Conservation (phyloP, 2,888 invertebrate species). For the Malthinus flaveolus region DNA sequence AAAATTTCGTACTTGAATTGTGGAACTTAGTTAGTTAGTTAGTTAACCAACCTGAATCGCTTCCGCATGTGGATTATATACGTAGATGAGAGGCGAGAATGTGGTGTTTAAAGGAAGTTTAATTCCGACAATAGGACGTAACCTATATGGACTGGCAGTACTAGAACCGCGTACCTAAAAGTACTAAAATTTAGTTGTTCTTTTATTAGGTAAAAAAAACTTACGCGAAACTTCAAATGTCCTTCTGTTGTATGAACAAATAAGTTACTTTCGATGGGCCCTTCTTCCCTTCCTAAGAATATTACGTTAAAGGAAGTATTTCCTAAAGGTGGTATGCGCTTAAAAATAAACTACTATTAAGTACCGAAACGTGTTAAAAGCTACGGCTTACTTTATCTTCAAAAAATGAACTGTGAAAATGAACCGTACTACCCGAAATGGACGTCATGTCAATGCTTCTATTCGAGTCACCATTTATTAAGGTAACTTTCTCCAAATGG, state of each 20-base stretch:
- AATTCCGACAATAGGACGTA: slow-evolving; percentile 88
- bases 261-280: slow-evolving; percentile 82
- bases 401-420: slow-evolving; percentile 98
- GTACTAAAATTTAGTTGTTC: neutral
- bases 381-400: slow-evolving; percentile 78
- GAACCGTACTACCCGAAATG: slow-evolving; percentile 90
- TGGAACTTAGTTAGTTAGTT: neutral
- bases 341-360: slow-evolving; percentile 26
- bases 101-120: slow-evolving; percentile 91
- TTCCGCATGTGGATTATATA: slow-evolving; percentile 92
- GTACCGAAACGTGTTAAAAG: neutral
- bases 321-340: slow-evolving; percentile 86
- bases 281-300: slow-evolving; percentile 90
- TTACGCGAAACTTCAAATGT: slow-evolving; percentile 82
- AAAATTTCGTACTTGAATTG: neutral
- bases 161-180: slow-evolving; percentile 81
- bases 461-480: slow-evolving; percentile 85
- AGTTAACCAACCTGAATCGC: slow-evolving; percentile 81
- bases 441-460: slow-evolving; percentile 89
- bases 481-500: slow-evolving; percentile 80
- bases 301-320: slow-evolving; percentile 96
- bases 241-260: slow-evolving; percentile 95
- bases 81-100: slow-evolving; percentile 83
- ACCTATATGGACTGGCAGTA: slow-evolving; percentile 85
- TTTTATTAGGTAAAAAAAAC: slow-evolving; percentile 25